These are phyloP conservation scores for Styela plicata DNA, from an alignment of 23 tunicate species.

Conservation along the genomic window DNA sequence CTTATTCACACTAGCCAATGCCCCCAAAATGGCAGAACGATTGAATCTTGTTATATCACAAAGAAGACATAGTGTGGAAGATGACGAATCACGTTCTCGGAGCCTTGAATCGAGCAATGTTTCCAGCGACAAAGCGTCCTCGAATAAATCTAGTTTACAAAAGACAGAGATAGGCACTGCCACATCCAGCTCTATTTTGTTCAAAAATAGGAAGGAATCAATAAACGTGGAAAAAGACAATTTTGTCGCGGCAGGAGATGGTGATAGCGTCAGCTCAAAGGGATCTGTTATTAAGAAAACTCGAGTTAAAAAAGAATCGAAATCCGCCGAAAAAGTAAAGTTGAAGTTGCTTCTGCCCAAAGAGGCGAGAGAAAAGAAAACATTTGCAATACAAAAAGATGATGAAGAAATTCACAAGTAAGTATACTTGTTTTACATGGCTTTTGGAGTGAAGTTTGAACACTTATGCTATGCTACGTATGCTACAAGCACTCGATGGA, in stretches of 20 bases:
- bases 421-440: too few relatives aligned
- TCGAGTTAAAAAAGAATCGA: neutral
- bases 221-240: neutral
- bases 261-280: neutral
- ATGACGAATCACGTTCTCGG: neutral
- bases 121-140: neutral
- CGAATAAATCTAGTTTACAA: neutral
- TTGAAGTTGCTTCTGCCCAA: neutral
- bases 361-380: neutral
- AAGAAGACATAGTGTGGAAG: conserved; percentile 4
- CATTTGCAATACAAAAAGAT: neutral
- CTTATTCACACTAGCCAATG: neutral
- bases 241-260: neutral
- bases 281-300: neutral
- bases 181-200: neutral
- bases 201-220: neutral
- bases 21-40: conserved; percentile 27
- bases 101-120: neutral
- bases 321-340: neutral
- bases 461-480: too few relatives aligned
- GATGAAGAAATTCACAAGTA: too few relatives aligned
- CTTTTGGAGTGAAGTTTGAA: too few relatives aligned
- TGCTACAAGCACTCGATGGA: too few relatives aligned
- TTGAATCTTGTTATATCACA: conserved; percentile 6
- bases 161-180: neutral